Evolutionary conservation across 2,113 vertebrate genomes (phyloP).

Genomic region (Xyrauchen texanus): DNA sequence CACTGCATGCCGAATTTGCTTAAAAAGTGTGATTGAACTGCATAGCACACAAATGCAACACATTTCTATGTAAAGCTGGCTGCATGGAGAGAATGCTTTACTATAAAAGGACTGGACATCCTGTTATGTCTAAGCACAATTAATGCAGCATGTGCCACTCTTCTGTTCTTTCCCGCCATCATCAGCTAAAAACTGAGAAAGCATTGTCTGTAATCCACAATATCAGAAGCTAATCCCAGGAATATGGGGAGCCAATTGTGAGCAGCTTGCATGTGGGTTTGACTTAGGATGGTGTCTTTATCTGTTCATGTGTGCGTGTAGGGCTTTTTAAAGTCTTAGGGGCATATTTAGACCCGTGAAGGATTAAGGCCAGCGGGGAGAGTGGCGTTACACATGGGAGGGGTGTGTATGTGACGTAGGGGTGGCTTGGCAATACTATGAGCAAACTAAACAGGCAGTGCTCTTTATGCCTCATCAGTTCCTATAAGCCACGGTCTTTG

Average conservation of each 20-base stretch:
- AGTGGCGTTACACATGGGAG: conserved; percentile 19
- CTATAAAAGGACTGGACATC: conserved; percentile 15
- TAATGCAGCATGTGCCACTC: background rate
- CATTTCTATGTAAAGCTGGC: background rate
- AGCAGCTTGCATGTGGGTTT: conserved; percentile 1
- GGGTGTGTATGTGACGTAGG: conserved; percentile 12
- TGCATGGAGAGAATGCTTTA: conserved; percentile 21
- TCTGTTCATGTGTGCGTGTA: conserved; percentile 25
- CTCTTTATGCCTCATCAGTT: conserved; percentile 20
- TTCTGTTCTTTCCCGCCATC: background rate
- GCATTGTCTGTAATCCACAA: conserved; percentile 38
- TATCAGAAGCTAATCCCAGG: conserved; percentile 41
- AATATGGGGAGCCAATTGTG: conserved; percentile 16
- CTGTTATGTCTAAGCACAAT: conserved; percentile 14
- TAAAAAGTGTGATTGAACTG: background rate
- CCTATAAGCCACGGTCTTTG: conserved; percentile 25
- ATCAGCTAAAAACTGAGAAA: conserved; percentile 3
- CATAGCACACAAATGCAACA: background rate
- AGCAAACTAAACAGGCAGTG: background rate
- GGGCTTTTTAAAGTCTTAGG: conserved; percentile 32
- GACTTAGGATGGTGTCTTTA: background rate
- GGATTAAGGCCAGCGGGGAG: conserved; percentile 54
- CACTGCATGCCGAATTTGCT: background rate
- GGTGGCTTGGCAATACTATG: background rate
- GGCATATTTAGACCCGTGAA: conserved; percentile 44